Evolutionary conservation across 2,797 vertebrate genomes (phyloP).

Genomic region (Danio tinwini): DNA sequence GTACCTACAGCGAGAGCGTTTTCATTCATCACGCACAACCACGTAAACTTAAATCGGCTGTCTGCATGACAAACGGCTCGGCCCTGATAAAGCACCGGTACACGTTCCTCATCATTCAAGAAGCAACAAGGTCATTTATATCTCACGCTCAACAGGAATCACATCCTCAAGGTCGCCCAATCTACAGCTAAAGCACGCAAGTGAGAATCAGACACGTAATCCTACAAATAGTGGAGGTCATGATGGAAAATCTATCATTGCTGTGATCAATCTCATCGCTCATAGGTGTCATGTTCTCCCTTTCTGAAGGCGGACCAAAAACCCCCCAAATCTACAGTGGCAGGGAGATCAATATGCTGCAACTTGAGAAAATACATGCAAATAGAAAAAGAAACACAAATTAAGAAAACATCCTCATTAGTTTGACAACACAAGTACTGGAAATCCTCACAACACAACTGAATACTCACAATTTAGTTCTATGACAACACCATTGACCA

Average conservation of each 20-base stretch:
- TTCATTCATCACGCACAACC: constrained; percentile 39
- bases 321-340: background rate
- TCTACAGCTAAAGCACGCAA: constrained; percentile 2
- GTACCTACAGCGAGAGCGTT: constrained; percentile 9
- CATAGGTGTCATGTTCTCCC: background rate
- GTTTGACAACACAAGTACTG: no score
- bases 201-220: constrained; percentile 10
- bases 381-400: no score
- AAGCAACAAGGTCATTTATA: constrained; percentile 25
- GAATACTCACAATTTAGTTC: no score
- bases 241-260: constrained; percentile 1
- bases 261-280: constrained; percentile 1
- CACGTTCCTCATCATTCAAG: constrained; percentile 33
- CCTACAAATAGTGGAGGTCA: background rate
- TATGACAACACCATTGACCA: no score
- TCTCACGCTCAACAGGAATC: background rate
- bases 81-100: constrained; percentile 15
- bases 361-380: no score
- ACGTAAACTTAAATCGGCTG: constrained; percentile 22
- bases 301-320: background rate
- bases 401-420: no score
- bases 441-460: no score
- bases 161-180: background rate
- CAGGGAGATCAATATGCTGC: no score
- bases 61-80: constrained; percentile 40